Percentiles rank a stretch among this genome's conserved stretches.
Conservation (phyloP, 2,113 vertebrate species). For the Epinephelus fuscoguttatus region DNA sequence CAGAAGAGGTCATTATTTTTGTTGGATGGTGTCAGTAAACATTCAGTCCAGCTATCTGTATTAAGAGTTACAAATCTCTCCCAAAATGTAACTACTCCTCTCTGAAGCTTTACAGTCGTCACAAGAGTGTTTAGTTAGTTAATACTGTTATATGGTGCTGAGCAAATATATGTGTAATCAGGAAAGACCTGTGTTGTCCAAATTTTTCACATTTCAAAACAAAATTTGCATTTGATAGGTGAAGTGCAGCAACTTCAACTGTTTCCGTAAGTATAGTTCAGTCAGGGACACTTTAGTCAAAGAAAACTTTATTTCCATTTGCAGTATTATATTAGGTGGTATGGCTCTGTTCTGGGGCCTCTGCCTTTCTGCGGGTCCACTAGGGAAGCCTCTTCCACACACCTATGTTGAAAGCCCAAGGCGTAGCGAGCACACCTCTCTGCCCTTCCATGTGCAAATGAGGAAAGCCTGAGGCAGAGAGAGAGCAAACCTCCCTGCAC, state of each 20-base stretch:
- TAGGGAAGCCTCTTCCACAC: no score
- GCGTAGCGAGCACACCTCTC: no score
- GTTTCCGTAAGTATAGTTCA: background rate
- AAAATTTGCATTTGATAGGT: background rate
- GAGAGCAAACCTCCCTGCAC: no score
- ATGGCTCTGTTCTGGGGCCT: no score
- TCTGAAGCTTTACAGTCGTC: background rate
- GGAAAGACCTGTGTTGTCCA: background rate
- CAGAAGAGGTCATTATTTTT: slow-evolving; percentile 12
- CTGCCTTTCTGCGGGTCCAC: no score
- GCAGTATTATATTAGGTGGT: no score
- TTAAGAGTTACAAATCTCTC: slow-evolving; percentile 11
- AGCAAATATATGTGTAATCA: slow-evolving; percentile 20
- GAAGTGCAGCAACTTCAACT: background rate
- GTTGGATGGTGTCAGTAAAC: slow-evolving; percentile 21
- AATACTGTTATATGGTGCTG: background rate
- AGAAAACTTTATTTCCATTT: no score
- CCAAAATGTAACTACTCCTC: background rate
- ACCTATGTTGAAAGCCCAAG: no score
- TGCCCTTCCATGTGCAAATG: no score
- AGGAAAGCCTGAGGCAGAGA: no score
- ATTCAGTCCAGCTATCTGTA: slow-evolving; percentile 24
- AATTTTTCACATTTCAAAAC: slow-evolving; percentile 1
- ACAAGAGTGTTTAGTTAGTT: background rate
- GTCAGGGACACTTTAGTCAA: no score